phyloP scores from a whole-genome alignment of 2,797 vertebrate genomes.

The Rhyacichthys aspro region DNA sequence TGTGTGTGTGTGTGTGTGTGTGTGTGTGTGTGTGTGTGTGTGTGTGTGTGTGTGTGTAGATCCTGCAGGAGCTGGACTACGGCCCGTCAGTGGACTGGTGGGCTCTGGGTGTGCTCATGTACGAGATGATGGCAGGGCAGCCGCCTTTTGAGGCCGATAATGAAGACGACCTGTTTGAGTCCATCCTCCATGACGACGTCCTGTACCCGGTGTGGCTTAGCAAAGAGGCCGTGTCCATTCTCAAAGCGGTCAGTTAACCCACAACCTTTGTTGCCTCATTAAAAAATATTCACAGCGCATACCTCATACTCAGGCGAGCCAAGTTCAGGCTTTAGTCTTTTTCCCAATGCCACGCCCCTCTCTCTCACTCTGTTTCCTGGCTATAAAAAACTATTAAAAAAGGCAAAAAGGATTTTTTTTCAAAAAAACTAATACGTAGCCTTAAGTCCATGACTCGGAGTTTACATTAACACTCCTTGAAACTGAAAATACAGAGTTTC shows the following conservation, averaged over 20 bases:
- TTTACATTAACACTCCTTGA: too few species aligned
- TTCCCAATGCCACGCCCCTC: too few species aligned
- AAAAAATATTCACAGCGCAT: too few species aligned
- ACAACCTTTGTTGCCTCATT: too few species aligned
- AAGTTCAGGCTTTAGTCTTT: too few species aligned
- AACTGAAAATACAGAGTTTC: too few species aligned
- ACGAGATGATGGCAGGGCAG: constrained; percentile 98
- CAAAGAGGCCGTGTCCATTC: constrained; percentile 96
- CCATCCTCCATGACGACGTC: constrained; percentile 95
- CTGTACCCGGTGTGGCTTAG: constrained; percentile 97
- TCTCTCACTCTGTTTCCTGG: too few species aligned
- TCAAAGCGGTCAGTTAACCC: constrained; percentile 85
- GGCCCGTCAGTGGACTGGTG: constrained; percentile 97
- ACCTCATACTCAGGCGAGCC: too few species aligned
- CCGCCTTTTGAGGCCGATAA: constrained; percentile 97
- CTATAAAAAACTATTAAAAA: too few species aligned
- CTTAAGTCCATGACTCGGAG: too few species aligned
- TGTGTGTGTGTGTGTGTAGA: constrained; percentile 68
- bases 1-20: background rate
- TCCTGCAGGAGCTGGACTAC: constrained; percentile 94
- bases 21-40: background rate
- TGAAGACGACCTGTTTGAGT: constrained; percentile 95
- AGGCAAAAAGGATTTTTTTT: too few species aligned
- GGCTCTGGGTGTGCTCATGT: constrained; percentile 96
- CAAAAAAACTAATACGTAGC: too few species aligned